Base-by-base conservation (phyloP, 2,113 vertebrate species). In the Ceratotherium simum region DNA sequence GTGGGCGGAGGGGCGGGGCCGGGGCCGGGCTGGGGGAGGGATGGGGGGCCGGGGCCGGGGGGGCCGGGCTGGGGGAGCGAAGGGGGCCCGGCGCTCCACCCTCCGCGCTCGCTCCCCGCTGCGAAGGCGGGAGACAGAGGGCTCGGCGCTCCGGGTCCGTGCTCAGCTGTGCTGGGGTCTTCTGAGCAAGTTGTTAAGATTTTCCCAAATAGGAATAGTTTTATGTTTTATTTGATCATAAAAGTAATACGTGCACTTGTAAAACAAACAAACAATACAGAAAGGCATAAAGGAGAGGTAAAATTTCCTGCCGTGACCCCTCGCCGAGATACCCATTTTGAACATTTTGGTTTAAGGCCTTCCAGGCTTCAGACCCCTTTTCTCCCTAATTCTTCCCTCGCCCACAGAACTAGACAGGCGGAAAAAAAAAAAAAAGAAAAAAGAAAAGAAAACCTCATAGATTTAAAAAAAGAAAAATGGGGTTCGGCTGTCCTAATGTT, bases 101-200 rank as follows among this genome's bases (percentile, higher is more conserved):
- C 23, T 6, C 23, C 23, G 21, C 1, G 23, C 60, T 62, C 21
- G 60, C 8, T 23, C 60, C 25, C 27, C 62, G 62, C 62, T 64
- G 62, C 62, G 51, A 14, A 54, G 14, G 51, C 2, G 51, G 51
- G 51, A 54, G 51, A 14, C 12, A 2, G 12, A 14, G 51, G 51
- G 51, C 14, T 54, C 51, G 2, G 48, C 3, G 2, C 48, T 2
- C 48, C 3, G 48, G 48, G 9, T 14, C 0, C 14, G 23, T 25
- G 8, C 21, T 60, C 25, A 7, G 25, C 62, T 27, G 62, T 29
- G 21, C 9, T 64, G 11, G 60, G 27, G 6, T 72, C 65, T 29
- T 33, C 5, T 10, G 23, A 54, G 12, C 56, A 92, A 14, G 54
- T 36, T 56, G 18, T 23, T 39, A 73, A n/a, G 56, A 5, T 67